Evolutionary conservation across 92 coral and sea anemone species (phyloP).

Genomic region (Parazoanthus swiftii): DNA sequence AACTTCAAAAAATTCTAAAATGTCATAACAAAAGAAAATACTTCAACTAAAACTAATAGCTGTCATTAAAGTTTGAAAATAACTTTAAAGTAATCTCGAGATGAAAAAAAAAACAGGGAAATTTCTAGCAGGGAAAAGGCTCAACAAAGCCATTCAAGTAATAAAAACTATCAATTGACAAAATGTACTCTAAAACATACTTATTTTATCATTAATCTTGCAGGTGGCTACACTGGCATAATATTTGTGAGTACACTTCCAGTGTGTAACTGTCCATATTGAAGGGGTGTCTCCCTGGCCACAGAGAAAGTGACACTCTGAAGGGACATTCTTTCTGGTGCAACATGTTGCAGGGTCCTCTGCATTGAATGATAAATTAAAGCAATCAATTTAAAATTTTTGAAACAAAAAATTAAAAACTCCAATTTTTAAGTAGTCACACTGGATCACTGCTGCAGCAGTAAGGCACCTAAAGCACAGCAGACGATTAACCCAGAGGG

Average conservation of each 20-base stretch:
- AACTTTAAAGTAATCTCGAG: no score
- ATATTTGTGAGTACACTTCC: conserved; percentile 76
- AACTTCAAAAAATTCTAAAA: no score
- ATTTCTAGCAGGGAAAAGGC: not conserved
- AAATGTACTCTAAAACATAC: conserved; percentile 41
- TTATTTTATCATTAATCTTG: conserved; percentile 67
- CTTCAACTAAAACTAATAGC: no score
- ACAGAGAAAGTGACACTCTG: conserved; percentile 92
- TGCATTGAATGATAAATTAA: not conserved
- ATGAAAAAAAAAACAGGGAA: not conserved
- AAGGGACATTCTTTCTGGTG: conserved; percentile 56
- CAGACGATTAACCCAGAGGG: no score
- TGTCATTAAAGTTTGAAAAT: no score
- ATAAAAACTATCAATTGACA: not conserved
- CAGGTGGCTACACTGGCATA: conserved; percentile 77
- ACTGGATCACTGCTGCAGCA: no score
- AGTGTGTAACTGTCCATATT: conserved; percentile 64
- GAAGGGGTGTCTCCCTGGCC: conserved; percentile 68
- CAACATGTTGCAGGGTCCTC: conserved; percentile 66
- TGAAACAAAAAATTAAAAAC: no score
- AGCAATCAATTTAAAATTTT: not conserved
- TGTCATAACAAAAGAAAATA: no score
- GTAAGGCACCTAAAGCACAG: no score
- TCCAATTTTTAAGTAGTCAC: no score
- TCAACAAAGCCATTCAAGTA: not conserved